Evolutionary conservation across 2,113 vertebrate genomes (phyloP).

Genomic region (Tachuris rubrigastra): DNA sequence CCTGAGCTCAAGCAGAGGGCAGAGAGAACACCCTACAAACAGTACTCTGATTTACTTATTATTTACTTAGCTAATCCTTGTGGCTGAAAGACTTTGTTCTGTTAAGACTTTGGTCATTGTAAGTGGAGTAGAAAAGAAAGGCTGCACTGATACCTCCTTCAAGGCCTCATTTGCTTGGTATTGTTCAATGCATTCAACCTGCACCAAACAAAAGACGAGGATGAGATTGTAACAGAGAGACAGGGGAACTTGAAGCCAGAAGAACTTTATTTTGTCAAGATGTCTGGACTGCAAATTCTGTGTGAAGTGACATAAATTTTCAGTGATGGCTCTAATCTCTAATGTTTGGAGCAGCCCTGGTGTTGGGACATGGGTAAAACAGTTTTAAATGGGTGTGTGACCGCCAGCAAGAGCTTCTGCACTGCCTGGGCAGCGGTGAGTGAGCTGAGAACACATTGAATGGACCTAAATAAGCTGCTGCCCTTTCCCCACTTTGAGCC

Average conservation of each 20-base stretch:
- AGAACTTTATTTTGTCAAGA: neutral
- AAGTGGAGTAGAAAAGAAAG: neutral
- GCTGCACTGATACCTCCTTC: conserved; percentile 58
- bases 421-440: neutral
- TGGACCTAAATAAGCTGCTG: neutral
- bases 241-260: neutral
- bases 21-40: neutral
- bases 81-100: neutral
- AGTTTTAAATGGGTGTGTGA: fast-evolving
- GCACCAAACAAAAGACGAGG: neutral
- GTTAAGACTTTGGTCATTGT: neutral
- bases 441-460: neutral
- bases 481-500: neutral
- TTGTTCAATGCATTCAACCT: conserved; percentile 75
- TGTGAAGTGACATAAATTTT: neutral
- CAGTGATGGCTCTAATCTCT: neutral
- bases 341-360: neutral
- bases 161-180: conserved; percentile 57
- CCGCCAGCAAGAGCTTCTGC: neutral
- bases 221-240: neutral
- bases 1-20: neutral
- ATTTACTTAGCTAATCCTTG: neutral
- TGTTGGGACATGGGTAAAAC: neutral
- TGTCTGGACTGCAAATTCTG: neutral
- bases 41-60: neutral